Conservation (phyloP, 2,888 invertebrate genomes). For the Phalera bucephala region DNA sequence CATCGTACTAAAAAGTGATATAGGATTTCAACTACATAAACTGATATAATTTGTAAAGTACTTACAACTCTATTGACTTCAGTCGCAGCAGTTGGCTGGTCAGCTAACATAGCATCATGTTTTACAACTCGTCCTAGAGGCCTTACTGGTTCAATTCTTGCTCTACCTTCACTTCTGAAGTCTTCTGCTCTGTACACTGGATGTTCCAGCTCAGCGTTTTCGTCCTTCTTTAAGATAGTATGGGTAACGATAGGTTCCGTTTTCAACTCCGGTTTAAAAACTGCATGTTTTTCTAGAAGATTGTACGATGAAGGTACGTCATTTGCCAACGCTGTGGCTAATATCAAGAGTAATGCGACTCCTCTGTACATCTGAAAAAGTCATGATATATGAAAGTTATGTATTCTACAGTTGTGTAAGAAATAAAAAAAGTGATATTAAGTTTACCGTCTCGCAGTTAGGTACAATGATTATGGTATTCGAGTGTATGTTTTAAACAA, state of each 20-base stretch:
- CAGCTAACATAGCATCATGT: slow-evolving; percentile 67
- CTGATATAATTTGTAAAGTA: no score
- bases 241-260: slow-evolving; percentile 45
- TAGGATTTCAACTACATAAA: no score
- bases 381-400: neutral
- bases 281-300: slow-evolving; percentile 46
- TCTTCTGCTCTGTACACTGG: slow-evolving; percentile 62
- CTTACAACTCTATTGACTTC: slow-evolving; percentile 68
- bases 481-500: no score
- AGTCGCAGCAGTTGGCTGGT: slow-evolving; percentile 45
- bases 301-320: slow-evolving; percentile 54
- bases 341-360: slow-evolving; percentile 31
- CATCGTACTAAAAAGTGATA: no score
- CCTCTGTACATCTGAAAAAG: slow-evolving; percentile 61
- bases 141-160: slow-evolving; percentile 57
- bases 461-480: no score
- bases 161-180: slow-evolving; percentile 48
- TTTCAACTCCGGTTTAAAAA: slow-evolving; percentile 47
- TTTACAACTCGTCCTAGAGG: slow-evolving; percentile 53
- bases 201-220: slow-evolving; percentile 39
- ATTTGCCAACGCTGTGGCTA: slow-evolving; percentile 47
- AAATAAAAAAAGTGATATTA: no score
- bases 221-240: slow-evolving; percentile 43
- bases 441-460: no score
- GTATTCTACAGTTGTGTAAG: neutral